Conservation (phyloP, 2,888 invertebrate genomes). For the Meandrusa payeni region DNA sequence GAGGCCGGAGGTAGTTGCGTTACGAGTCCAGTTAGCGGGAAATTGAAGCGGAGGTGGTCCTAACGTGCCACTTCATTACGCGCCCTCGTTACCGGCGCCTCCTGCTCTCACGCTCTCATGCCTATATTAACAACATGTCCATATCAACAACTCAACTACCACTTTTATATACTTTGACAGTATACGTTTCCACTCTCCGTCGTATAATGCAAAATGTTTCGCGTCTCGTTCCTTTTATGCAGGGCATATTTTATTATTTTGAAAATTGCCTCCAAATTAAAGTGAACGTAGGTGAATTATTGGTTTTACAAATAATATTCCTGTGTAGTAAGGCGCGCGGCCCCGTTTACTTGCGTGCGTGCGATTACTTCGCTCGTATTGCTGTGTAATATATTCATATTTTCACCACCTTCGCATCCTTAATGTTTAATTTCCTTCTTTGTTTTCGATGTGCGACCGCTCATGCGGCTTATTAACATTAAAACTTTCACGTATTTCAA, state of each 20-base stretch:
- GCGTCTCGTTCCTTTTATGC: conserved; percentile 19
- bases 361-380: conserved; percentile 65
- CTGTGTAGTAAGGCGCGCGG: conserved; percentile 48
- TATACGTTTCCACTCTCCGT: not conserved
- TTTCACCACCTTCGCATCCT: conserved; percentile 74
- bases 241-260: conserved; percentile 42
- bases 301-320: conserved; percentile 65
- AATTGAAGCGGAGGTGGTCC: conserved; percentile 59
- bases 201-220: not conserved
- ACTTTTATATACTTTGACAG: conserved; percentile 3
- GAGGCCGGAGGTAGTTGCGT: conserved; percentile 41
- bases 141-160: conserved; percentile 8
- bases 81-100: conserved; percentile 52
- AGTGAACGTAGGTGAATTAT: conserved; percentile 71
- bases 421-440: conserved; percentile 63
- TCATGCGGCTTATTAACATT: conserved; percentile 20
- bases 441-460: conserved; percentile 42
- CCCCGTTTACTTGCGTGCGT: conserved; percentile 71
- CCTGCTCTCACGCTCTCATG: conserved; percentile 10
- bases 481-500: too few relatives aligned
- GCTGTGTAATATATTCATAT: conserved; percentile 76
- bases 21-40: conserved; percentile 63
- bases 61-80: conserved; percentile 68
- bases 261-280: conserved; percentile 63
- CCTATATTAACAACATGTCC: conserved; percentile 10